Percentiles rank a stretch among this genome's conserved stretches.
Conservation (phyloP, 2,113 vertebrate species). For the Erythrocebus patas region DNA sequence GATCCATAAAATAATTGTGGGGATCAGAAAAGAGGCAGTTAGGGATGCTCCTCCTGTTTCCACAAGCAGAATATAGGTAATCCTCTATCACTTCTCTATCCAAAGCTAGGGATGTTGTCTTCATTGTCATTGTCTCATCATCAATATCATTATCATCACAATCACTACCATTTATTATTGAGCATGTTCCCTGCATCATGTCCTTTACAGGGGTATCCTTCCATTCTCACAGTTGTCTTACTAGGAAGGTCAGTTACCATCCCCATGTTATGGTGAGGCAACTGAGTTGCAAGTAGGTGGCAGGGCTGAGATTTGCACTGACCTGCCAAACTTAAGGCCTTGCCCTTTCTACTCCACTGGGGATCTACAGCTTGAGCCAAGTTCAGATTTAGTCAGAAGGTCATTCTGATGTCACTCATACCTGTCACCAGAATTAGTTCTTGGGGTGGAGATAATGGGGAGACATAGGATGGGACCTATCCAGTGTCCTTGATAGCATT, state of each 20-base stretch:
- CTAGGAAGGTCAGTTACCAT: not conserved
- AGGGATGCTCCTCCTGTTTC: not conserved
- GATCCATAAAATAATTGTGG: not conserved
- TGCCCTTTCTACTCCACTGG: not conserved
- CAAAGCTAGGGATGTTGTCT: not conserved
- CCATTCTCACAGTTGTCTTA: not conserved
- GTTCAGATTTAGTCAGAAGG: not conserved
- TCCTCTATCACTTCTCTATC: not conserved
- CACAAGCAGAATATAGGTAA: not conserved
- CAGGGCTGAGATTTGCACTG: not conserved
- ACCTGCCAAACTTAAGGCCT: not conserved
- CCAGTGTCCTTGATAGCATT: not conserved
- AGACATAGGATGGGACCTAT: not conserved
- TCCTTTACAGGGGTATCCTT: fast-evolving
- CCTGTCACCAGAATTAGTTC: not conserved
- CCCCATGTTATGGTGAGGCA: not conserved
- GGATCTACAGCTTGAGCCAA: not conserved
- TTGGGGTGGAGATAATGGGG: not conserved
- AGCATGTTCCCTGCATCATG: not conserved
- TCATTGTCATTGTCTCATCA: not conserved
- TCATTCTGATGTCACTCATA: not conserved
- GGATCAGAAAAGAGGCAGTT: not conserved
- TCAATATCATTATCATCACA: not conserved
- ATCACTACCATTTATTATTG: not conserved
- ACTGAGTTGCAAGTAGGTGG: not conserved